Conservation (phyloP, 2,113 vertebrate genomes). For the Podiceps cristatus region DNA sequence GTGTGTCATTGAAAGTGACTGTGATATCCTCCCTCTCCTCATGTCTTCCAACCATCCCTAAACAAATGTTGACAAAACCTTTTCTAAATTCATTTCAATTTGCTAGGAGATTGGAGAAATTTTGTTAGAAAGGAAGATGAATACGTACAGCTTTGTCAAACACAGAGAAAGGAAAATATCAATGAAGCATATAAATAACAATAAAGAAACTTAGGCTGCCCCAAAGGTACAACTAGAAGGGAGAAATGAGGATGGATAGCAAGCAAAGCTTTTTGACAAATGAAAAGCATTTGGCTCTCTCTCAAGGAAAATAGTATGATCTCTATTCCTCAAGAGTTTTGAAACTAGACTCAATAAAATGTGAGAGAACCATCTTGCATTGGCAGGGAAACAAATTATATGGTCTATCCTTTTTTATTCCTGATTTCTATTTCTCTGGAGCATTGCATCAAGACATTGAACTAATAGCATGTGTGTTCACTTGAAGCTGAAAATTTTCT, state of each 20-base stretch:
- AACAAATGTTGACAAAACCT: background rate
- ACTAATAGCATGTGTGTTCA: rapidly evolving
- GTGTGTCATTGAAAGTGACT: background rate
- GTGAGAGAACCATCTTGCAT: background rate
- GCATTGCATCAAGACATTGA: background rate
- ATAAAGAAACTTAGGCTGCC: background rate
- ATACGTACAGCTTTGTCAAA: background rate
- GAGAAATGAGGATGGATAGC: background rate
- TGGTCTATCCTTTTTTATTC: background rate
- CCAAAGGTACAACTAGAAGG: background rate
- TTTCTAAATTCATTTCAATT: background rate
- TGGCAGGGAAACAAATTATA: background rate
- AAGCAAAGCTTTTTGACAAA: background rate
- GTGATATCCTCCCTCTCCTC: background rate
- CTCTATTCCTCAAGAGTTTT: background rate
- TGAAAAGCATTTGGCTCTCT: background rate
- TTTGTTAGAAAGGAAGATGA: background rate
- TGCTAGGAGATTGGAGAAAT: background rate
- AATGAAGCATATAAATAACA: background rate
- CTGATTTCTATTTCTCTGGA: background rate
- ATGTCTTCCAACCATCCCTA: background rate
- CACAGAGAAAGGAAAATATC: background rate
- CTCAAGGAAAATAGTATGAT: background rate
- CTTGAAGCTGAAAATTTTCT: background rate
- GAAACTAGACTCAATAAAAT: background rate